Percentiles rank a stretch among this genome's conserved stretches.
phyloP scores from a whole-genome alignment of 1,140 invertebrate genomes.

The Eurosta solidaginis region DNA sequence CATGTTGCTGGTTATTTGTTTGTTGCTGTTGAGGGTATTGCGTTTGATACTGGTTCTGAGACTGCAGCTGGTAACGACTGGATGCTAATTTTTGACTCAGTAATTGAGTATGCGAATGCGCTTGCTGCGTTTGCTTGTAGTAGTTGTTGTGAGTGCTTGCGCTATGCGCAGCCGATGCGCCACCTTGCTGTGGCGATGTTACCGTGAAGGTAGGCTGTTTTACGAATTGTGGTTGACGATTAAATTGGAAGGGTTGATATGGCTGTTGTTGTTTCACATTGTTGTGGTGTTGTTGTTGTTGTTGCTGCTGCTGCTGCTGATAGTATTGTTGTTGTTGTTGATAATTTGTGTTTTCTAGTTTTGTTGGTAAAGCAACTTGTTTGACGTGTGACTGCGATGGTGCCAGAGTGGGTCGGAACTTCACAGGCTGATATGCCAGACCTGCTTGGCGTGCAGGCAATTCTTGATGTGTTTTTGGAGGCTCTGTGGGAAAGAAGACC shows the following conservation, averaged over 20 bases:
- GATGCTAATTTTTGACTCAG: slow-evolving; percentile 47
- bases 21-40: slow-evolving; percentile 30
- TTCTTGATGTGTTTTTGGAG: slow-evolving; percentile 56
- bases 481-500: slow-evolving; percentile 60
- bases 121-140: slow-evolving; percentile 37
- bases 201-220: slow-evolving; percentile 43
- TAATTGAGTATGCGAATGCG: slow-evolving; percentile 56
- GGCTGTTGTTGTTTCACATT: slow-evolving; percentile 43
- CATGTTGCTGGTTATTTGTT: not conserved
- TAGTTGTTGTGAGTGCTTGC: slow-evolving; percentile 31
- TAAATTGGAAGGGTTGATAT: slow-evolving; percentile 60
- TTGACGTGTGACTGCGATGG: slow-evolving; percentile 49
- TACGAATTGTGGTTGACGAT: slow-evolving; percentile 48
- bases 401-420: slow-evolving; percentile 51
- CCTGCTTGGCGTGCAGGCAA: slow-evolving; percentile 49
- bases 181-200: slow-evolving; percentile 50
- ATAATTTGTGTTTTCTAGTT: slow-evolving; percentile 48
- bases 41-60: slow-evolving; percentile 27
- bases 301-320: slow-evolving; percentile 5
- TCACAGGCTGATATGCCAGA: slow-evolving; percentile 57
- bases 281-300: slow-evolving; percentile 34
- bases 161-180: slow-evolving; percentile 49
- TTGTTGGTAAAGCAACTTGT: slow-evolving; percentile 46
- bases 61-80: slow-evolving; percentile 39
- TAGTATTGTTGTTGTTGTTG: slow-evolving; percentile 36